Evolutionary conservation across 2,888 invertebrate genomes (phyloP), one percentile per base, ranked within the genome.

Genomic region (Phalera bucephala): DNA sequence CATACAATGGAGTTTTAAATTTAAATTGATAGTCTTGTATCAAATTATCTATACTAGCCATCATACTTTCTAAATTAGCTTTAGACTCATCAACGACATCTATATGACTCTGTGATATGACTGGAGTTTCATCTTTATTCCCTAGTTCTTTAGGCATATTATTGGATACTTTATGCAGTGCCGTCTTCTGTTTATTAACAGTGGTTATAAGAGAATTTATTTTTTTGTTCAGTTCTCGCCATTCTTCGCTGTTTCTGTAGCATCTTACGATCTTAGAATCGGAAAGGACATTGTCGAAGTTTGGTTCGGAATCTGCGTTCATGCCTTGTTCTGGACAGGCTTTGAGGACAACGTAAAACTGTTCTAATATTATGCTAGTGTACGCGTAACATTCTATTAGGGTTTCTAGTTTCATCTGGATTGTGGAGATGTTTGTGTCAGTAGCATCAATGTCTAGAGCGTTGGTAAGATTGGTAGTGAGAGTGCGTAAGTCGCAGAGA

Each of bases 341-440:
- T 57, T 93, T 91, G 0, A 96, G 67, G 11, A 96, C 79, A 1
- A 95, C 72, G 37, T 87, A 78, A 55, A 94, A 93, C 65, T 97
- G 96, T 48, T 93, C 92, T 13, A 95, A 76, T 6, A 93, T 83
- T 36, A 92, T 83, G 22, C 86, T 73, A 4, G 87, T 64, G 34
- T 91, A 87, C 1, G 90, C 87, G 40, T 92, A 79, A 33, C 91
- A 75, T 30, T 90, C 80, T 22, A 76, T 85, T 0, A 93, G 66
- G 6, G 78, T 69, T 2, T 80, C 62, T 1, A 90, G 58, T 58
- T 79, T 83, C 7, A 72, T 58, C 15, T 69, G 61, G n/a, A 91
- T 39, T 20, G 75, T 77, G 0, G 58, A 56, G 40, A 90, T 73
- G 33, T 83, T 80, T 1, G 64, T 59, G 10, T 69, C 57, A 1